Evolutionary conservation across 2,888 invertebrate species (phyloP), one percentile per base, ranked within the genome.

Genomic region (Pseudococcus viburni): DNA sequence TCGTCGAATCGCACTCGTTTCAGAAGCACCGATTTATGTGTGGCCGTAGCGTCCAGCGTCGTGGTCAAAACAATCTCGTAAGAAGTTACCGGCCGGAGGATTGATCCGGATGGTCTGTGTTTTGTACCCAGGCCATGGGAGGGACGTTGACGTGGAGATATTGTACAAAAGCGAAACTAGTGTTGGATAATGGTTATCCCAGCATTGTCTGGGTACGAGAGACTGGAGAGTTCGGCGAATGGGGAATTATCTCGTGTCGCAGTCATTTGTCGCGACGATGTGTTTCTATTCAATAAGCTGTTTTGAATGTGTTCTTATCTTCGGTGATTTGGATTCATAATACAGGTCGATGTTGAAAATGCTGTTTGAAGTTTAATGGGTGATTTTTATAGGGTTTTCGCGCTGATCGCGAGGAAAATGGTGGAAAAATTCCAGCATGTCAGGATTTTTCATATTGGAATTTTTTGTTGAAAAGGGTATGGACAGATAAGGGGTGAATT

Each of bases 11-110:
- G 59, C 85, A 85, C 55, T 85, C 85, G 48, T 33, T 39, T 85
- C 85, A 33, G 59, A 85, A 55, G 85, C 85, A 33, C 51, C 59
- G 85, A 85, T 85, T 85, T 85, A 85, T 26, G 51, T 42, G 46
- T 46, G 83, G 19, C 42, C 15, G 39, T 80, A 17, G 11, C 15
- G 55, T n/a, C n/a, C 1, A 4, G 8, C n/a, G 77, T n/a, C 77
- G 77, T 42, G 77, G 77, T 77, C 77, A 77, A 77, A 77, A 77
- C 77, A 77, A 42, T 77, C 77, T 42, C 33, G 12, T 39, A 77
- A 77, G 77, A 77, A 77, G 77, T 39, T 42, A n/a, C 55, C 0
- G 42, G 1, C 0, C 42, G 0, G 22, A 26, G 77, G 77, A 42
- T 42, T 77, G 8, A n/a, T 64, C 5, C 64, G n/a, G n/a, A 42